Percentiles rank a stretch among this genome's conserved stretches.
Conservation (phyloP, 2,797 vertebrate genomes). For the Tokudaia tokunoshimensis region DNA sequence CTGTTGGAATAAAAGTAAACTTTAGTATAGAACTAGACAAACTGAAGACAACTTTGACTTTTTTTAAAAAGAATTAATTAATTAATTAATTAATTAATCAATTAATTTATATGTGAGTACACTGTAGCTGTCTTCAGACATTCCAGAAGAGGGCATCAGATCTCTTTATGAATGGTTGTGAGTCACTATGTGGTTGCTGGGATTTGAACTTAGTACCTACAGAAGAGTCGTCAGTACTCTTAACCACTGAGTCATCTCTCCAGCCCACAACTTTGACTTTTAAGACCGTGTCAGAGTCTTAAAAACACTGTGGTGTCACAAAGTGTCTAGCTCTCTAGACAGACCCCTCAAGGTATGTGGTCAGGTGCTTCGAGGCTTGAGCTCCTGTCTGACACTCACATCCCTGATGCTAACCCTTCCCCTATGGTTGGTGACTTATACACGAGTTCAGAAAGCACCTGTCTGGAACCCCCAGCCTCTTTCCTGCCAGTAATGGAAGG, state of each 20-base stretch:
- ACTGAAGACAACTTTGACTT: not conserved
- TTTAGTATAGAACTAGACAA: constrained; percentile 47
- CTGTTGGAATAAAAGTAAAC: constrained; percentile 87
- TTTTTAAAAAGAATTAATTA: not conserved
- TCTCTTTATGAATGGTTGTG: too few species aligned
- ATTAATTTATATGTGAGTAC: too few species aligned
- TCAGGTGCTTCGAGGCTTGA: not conserved
- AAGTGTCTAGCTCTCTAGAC: not conserved
- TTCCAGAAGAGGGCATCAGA: too few species aligned
- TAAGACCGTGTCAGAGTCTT: not conserved
- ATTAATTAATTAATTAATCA: too few species aligned
- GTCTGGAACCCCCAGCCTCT: not conserved
- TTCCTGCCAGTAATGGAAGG: not conserved
- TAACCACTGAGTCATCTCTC: too few species aligned
- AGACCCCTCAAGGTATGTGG: not conserved
- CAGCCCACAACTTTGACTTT: not conserved
- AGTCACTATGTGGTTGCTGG: too few species aligned
- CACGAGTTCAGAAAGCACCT: not conserved
- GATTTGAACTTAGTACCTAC: too few species aligned
- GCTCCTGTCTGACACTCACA: not conserved
- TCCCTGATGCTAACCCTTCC: accelerated
- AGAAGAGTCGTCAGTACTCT: too few species aligned
- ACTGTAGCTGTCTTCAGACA: too few species aligned
- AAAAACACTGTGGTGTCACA: not conserved
- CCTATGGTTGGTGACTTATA: not conserved